Percentiles rank a stretch among this genome's conserved stretches.
phyloP scores from a whole-genome alignment of 1,140 invertebrate genomes.

The Carposina sasakii region DNA sequence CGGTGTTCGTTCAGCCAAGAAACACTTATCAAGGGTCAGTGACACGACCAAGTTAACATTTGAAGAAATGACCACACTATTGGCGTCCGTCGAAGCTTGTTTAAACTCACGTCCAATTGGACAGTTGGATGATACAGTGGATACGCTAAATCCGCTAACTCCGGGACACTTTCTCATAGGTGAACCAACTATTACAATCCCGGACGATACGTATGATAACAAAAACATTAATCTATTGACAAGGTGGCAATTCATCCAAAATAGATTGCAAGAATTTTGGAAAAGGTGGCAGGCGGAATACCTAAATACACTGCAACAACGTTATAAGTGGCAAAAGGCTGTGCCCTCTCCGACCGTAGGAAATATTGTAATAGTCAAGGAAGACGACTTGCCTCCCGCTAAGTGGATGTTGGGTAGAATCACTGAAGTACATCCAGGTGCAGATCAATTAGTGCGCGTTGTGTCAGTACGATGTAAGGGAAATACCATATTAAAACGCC shows the following conservation, averaged over 20 bases:
- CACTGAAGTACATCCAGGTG: not conserved
- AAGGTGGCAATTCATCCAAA: constrained; percentile 9
- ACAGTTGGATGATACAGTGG: too few species aligned
- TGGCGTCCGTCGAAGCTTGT: constrained; percentile 19
- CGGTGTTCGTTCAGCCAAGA: constrained; percentile 7
- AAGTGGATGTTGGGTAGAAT: not conserved
- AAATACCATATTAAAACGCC: not conserved
- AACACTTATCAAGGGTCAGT: too few species aligned
- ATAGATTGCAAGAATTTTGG: constrained; percentile 12
- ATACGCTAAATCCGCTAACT: too few species aligned
- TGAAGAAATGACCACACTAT: constrained; percentile 18
- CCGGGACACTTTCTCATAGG: constrained; percentile 12
- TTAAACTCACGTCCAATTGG: constrained; percentile 22
- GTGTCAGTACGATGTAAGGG: not conserved
- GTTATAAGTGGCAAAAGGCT: not conserved
- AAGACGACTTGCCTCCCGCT: constrained; percentile 1
- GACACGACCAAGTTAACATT: too few species aligned
- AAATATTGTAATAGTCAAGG: constrained; percentile 5
- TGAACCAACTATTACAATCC: constrained; percentile 5
- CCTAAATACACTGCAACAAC: not conserved
- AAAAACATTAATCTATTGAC: not conserved
- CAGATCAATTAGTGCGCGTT: not conserved
- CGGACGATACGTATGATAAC: constrained; percentile 8
- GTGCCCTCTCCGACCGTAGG: not conserved
- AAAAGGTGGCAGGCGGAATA: constrained; percentile 4